phyloP scores from a whole-genome alignment of 30 jellyfish, hydroid and myxozoan genomes.

The Catostylus mosaicus region DNA sequence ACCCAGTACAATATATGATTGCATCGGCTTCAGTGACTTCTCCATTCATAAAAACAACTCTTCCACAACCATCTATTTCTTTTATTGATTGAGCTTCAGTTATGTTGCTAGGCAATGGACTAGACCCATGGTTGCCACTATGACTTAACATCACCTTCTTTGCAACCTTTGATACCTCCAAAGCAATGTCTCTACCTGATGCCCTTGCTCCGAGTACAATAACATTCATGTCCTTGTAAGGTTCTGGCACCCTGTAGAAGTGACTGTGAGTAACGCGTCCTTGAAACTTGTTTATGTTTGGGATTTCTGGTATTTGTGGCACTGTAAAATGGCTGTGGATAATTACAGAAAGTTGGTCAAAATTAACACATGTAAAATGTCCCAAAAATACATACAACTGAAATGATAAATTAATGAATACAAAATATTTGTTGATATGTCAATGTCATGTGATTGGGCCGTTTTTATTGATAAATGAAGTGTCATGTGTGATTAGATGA shows the following conservation, averaged over 20 bases:
- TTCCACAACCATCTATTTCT: conserved; percentile 48
- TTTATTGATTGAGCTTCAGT: conserved; percentile 50
- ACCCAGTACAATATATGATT: conserved; percentile 81
- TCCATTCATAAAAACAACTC: conserved; percentile 65
- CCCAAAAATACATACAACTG: neutral
- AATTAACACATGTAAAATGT: neutral
- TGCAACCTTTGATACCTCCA: conserved; percentile 70
- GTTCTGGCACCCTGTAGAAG: conserved; percentile 75
- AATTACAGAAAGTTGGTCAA: neutral
- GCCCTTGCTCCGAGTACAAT: conserved; percentile 81
- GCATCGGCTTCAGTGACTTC: conserved; percentile 52
- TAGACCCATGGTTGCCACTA: conserved; percentile 17
- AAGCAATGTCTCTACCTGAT: conserved; percentile 86
- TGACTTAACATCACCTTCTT: conserved; percentile 64
- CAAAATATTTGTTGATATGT: too few relatives aligned
- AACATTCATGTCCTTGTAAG: conserved; percentile 48
- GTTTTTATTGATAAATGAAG: conserved; percentile 39
- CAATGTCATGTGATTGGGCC: too few relatives aligned
- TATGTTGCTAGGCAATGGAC: conserved; percentile 45
- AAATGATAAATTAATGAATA: too few relatives aligned
- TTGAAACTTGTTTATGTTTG: conserved; percentile 45
- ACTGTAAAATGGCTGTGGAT: conserved; percentile 64
- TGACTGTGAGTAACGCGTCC: conserved; percentile 79
- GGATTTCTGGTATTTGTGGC: conserved; percentile 70
- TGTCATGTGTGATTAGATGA: conserved; percentile 56